These are phyloP conservation scores for Knipowitschia caucasica DNA, from an alignment of 2,797 vertebrate genomes.

Conservation along the genomic window DNA sequence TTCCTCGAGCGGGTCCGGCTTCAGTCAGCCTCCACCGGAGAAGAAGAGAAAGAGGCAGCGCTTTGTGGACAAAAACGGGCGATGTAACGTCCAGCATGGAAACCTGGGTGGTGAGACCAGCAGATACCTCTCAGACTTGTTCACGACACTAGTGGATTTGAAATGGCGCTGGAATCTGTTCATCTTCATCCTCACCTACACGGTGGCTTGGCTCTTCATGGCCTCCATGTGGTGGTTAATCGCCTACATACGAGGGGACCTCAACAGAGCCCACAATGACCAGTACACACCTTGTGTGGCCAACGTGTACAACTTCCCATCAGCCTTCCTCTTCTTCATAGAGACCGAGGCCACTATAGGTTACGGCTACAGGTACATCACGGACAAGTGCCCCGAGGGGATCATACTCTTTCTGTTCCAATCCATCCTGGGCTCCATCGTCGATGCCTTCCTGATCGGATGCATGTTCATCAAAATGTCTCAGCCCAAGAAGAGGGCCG, in stretches of 20 bases:
- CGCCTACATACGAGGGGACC: constrained; percentile 92
- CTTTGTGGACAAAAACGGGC: constrained; percentile 98
- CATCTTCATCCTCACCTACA: constrained; percentile 97
- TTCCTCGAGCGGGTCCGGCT: constrained; percentile 90
- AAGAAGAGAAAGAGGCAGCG: constrained; percentile 90
- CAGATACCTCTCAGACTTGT: constrained; percentile 95
- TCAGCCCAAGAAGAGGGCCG: constrained; percentile 96
- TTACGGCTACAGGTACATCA: constrained; percentile 97
- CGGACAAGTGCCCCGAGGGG: constrained; percentile 97
- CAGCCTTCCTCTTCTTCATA: constrained; percentile 97
- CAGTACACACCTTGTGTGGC: constrained; percentile 97
- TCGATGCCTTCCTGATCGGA: constrained; percentile 96
- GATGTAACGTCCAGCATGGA: constrained; percentile 97
- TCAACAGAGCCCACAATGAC: constrained; percentile 88
- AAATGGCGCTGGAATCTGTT: constrained; percentile 99
- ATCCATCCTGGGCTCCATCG: constrained; percentile 96
- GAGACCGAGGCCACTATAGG: constrained; percentile 98
- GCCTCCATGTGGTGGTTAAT: constrained; percentile 98
- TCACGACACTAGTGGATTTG: constrained; percentile 96
- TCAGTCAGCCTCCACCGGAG: constrained; percentile 84
- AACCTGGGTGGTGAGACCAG: constrained; percentile 96
- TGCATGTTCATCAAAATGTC: constrained; percentile 99
- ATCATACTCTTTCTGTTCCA: constrained; percentile 98
- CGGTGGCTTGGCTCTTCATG: constrained; percentile 98
- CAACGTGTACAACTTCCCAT: constrained; percentile 98